Percentiles rank a stretch among this genome's conserved stretches.
phyloP scores from a whole-genome alignment of 2,797 vertebrate genomes.

The Acestrorhynchus altus region DNA sequence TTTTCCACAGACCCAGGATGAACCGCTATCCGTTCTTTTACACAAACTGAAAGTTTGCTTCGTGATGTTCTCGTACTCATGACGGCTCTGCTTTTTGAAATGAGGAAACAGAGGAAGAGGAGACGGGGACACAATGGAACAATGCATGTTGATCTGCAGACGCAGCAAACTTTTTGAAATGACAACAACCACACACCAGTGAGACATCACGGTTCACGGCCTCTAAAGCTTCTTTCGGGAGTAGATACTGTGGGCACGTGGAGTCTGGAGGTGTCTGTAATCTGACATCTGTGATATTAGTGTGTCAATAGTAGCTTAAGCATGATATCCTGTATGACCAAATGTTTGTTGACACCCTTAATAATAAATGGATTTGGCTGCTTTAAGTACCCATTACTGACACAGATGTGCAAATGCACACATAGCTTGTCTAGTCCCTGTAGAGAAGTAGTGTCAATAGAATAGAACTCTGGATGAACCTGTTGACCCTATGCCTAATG shows the following conservation, averaged over 20 bases:
- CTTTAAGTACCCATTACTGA: too few species aligned
- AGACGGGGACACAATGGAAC: conserved; percentile 54
- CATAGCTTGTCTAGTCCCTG: too few species aligned
- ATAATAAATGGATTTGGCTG: too few species aligned
- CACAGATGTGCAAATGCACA: too few species aligned
- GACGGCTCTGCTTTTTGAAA: conserved; percentile 33
- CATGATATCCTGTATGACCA: too few species aligned
- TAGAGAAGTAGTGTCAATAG: too few species aligned
- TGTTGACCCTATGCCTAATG: too few species aligned
- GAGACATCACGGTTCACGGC: background rate
- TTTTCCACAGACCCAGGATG: background rate
- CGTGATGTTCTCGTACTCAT: conserved; percentile 1
- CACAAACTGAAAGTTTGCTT: background rate
- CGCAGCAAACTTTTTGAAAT: conserved; percentile 16
- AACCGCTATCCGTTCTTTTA: too few species aligned
- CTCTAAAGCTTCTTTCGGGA: background rate
- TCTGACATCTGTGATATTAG: too few species aligned
- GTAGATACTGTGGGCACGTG: background rate
- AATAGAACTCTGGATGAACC: too few species aligned
- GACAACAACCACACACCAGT: background rate
- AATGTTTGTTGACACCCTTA: too few species aligned
- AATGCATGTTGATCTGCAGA: conserved; percentile 61
- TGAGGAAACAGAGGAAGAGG: conserved; percentile 47
- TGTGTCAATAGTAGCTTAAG: too few species aligned
- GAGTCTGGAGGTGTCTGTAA: background rate